phyloP scores from a whole-genome alignment of 2,113 vertebrate species.

The Entomyzon cyanotis region DNA sequence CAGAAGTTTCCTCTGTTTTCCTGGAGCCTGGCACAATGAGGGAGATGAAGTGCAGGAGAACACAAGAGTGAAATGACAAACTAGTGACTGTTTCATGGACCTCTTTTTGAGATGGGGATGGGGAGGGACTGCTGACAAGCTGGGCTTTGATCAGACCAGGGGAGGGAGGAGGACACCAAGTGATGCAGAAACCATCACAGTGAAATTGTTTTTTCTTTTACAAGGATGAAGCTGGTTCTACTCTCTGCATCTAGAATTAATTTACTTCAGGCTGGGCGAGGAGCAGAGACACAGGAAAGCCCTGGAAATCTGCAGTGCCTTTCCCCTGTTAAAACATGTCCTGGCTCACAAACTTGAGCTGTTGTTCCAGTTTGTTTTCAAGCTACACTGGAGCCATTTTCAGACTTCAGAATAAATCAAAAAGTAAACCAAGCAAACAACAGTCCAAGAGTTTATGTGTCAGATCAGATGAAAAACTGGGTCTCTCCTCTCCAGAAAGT shows the following conservation, averaged over 20 bases:
- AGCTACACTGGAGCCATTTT: not conserved
- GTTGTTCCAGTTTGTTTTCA: not conserved
- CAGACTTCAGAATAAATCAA: not conserved
- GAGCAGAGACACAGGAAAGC: not conserved
- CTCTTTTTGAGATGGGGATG: not conserved
- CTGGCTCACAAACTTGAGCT: not conserved
- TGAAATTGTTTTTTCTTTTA: not conserved
- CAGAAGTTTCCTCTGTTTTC: conserved; percentile 15
- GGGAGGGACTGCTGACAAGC: not conserved
- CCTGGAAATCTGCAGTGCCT: not conserved
- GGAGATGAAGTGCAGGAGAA: not conserved
- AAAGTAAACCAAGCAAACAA: not conserved
- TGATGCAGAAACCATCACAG: not conserved
- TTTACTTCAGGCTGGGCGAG: not conserved
- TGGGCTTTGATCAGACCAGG: not conserved
- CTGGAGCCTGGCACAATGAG: not conserved
- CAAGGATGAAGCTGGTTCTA: not conserved
- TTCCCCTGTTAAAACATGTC: not conserved
- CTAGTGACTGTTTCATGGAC: not conserved
- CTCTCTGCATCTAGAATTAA: not conserved
- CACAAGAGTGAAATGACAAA: not conserved
- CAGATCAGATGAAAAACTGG: not conserved
- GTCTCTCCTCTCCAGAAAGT: not conserved
- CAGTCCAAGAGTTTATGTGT: not conserved
- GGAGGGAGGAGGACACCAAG: not conserved